Evolutionary conservation across 2,888 invertebrate species (phyloP), one percentile per base, ranked within the genome.

Genomic region (Meghimatium bilineatum): DNA sequence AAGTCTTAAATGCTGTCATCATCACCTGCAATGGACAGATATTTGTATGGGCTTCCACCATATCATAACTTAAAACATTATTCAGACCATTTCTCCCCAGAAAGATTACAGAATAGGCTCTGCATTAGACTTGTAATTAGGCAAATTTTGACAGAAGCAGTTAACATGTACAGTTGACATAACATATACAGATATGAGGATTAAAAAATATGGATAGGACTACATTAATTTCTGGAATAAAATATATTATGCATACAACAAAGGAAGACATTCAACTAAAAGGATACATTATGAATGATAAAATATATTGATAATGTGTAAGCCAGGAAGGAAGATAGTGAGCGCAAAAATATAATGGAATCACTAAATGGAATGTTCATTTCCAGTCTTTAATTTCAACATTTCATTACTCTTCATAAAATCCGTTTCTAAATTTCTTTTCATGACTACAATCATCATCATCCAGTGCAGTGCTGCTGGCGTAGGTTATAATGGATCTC

Each of bases 11-110:
- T n/a, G n/a, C n/a, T n/a, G n/a, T n/a, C n/a, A n/a, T n/a, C n/a
- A n/a, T n/a, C n/a, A n/a, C n/a, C n/a, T n/a, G n/a, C n/a, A n/a
- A n/a, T n/a, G n/a, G n/a, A n/a, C n/a, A n/a, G n/a, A n/a, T n/a
- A n/a, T n/a, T n/a, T n/a, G n/a, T n/a, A n/a, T n/a, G n/a, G n/a
- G n/a, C n/a, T n/a, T n/a, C n/a, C n/a, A n/a, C n/a, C n/a, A n/a
- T 72, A 72, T 72, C 72, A 72, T 29, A 72, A n/a, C n/a, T 72
- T 26, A 44, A 36, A 38, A 26, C 36, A 8, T 63, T 63, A n/a
- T 63, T 23, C n/a, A n/a, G n/a, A 63, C 14, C 8, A 56, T 56
- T 14, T 63, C 60, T 63, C 12, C n/a, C 60, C 60, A 63, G 5
- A 23, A 69, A 38, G 26, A n/a, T 0, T 36, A 34, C 8, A 67